Conservation (phyloP, 2,113 vertebrate species). For the Tricholaema leucomelas region DNA sequence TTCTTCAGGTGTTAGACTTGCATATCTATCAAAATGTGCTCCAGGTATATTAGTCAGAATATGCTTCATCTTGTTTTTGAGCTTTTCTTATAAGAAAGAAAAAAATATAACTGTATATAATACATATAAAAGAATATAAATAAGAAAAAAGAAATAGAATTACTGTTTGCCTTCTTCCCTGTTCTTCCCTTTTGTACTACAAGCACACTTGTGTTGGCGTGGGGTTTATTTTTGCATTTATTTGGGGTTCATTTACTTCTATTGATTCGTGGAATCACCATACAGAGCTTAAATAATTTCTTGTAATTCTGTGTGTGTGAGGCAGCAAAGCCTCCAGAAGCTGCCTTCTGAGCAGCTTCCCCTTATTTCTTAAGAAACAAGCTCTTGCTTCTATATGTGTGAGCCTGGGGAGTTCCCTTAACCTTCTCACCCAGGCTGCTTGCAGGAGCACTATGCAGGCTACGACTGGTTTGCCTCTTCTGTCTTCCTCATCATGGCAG, state of each 20-base stretch:
- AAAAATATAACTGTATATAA: no score
- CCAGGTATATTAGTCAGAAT: background rate
- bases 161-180: background rate
- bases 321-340: background rate
- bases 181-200: background rate
- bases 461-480: constrained; percentile 93
- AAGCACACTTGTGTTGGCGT: background rate
- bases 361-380: background rate
- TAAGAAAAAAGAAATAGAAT: background rate
- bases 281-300: background rate
- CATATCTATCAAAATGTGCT: background rate
- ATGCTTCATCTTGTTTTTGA: background rate
- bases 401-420: constrained; percentile 75
- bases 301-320: background rate
- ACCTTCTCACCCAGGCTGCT: constrained; percentile 76
- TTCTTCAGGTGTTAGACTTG: background rate
- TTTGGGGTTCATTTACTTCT: background rate
- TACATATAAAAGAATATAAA: no score
- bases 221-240: background rate
- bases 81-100: background rate
- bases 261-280: background rate
- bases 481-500: constrained; percentile 88
- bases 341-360: background rate
- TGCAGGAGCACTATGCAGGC: constrained; percentile 76
- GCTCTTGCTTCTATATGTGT: fast-evolving